Base-by-base conservation (phyloP, 2,113 vertebrate genomes). In the Paradoxurus hermaphroditus region DNA sequence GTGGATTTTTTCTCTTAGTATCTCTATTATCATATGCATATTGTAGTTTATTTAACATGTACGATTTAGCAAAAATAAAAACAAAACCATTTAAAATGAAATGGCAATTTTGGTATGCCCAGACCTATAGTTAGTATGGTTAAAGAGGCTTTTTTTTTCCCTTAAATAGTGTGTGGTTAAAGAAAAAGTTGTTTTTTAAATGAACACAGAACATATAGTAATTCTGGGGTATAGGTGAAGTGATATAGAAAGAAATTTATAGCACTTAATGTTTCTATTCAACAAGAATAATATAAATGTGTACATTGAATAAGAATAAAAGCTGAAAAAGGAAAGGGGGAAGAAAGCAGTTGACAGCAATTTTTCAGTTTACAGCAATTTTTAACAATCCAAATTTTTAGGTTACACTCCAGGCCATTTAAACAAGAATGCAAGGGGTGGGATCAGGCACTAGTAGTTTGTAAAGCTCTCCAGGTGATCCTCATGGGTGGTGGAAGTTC, bases 11-110 rank as follows among this genome's bases (percentile, higher is more conserved):
- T 91, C n/a, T 77, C 46, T 92, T 79, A 56, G 78, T 63, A 53
- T 75, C 8, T 84, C 34, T 83, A 34, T 78, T 78, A 27, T 51
- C 34, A 44, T 36, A 41, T 31, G 29, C 15, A 90, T n/a, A 65
- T 19, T 75, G 13, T 91, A 15, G 73, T 94, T 96, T 94, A 46
- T 82, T 86, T 86, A 82, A 79, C 75, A 88, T 53, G n/a, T 81
- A 59, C 21, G 62, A 36, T 81, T 77, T 65, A 94, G 41, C 34
- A 91, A 72, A 93, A 86, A 25, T 7, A 56, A 53, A 16, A 53
- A 18, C 16, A 49, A 31, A 89, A 34, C 41, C 10, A 83, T 51
- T 87, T 96, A 77, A 90, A 56, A 68, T 86, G 6, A 49, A 90
- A 93, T 85, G 41, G 12, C 8, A 92, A 56, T 77, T 96, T 95